Conservation (phyloP, 2,113 vertebrate species). For the Ciconia stormi region DNA sequence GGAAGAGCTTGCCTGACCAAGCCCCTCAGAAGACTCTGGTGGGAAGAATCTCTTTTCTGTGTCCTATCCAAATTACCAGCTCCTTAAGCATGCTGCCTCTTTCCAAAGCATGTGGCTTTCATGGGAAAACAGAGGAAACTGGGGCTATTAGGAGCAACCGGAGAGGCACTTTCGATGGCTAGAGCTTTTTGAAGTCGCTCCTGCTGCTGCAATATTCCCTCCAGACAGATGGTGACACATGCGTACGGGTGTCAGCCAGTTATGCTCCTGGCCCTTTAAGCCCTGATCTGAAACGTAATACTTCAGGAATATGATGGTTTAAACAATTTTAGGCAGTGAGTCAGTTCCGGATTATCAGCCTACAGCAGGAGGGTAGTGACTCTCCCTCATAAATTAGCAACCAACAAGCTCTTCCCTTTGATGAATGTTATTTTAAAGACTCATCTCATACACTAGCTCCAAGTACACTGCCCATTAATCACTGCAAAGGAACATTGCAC, state of each 20-base stretch:
- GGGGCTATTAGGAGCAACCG: neutral
- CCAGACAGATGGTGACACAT: neutral
- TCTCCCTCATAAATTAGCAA: slow-evolving; percentile 4
- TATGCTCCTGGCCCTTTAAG: neutral
- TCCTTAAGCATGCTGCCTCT: neutral
- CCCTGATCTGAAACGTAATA: slow-evolving; percentile 6
- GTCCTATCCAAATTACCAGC: neutral
- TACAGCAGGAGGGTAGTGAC: neutral
- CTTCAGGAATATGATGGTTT: slow-evolving; percentile 44
- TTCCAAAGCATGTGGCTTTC: neutral
- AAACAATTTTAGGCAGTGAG: slow-evolving; percentile 60
- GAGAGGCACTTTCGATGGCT: neutral
- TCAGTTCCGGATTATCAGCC: slow-evolving; percentile 45
- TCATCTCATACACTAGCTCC: neutral
- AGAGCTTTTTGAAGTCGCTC: neutral
- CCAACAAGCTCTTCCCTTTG: slow-evolving; percentile 19
- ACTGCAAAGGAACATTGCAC: neutral
- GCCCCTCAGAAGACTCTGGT: neutral
- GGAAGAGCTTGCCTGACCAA: neutral
- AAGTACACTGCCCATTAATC: slow-evolving; percentile 20
- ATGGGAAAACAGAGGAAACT: neutral
- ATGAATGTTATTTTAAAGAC: slow-evolving; percentile 47
- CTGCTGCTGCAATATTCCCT: neutral
- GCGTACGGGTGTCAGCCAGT: neutral
- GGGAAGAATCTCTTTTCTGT: neutral